These are phyloP conservation scores for Callinectes sapidus DNA, from an alignment of 2,888 invertebrate species.

Conservation along the genomic window DNA sequence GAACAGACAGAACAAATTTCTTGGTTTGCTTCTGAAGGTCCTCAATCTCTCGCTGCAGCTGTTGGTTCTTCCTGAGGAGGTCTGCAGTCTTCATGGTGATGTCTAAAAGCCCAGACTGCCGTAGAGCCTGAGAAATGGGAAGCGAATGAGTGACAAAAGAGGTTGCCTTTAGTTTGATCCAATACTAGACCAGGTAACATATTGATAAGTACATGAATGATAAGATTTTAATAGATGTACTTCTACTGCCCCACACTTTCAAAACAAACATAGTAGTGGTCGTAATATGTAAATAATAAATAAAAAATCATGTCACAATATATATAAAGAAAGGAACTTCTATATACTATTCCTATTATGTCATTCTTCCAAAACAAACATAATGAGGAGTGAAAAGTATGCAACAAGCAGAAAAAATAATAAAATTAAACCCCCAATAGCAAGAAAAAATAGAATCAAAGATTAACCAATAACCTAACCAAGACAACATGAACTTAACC, in stretches of 20 bases:
- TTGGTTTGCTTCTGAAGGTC: conserved; percentile 81
- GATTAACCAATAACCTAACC: background rate
- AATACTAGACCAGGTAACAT: background rate
- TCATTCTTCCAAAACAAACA: too few relatives aligned
- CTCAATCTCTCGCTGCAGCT: conserved; percentile 81
- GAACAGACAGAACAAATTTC: conserved; percentile 80
- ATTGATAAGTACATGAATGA: background rate
- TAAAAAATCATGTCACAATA: background rate
- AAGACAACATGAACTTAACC: background rate
- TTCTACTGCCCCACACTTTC: background rate
- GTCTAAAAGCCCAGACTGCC: conserved; percentile 78
- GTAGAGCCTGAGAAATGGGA: conserved; percentile 42
- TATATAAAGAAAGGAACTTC: too few relatives aligned
- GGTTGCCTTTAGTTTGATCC: background rate
- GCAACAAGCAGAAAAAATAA: too few relatives aligned
- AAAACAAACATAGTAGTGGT: background rate
- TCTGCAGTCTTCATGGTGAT: conserved; percentile 82
- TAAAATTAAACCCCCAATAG: too few relatives aligned
- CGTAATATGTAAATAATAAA: background rate
- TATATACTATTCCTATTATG: too few relatives aligned
- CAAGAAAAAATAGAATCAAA: background rate
- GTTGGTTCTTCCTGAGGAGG: conserved; percentile 81
- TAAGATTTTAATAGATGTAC: background rate
- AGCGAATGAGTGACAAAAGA: background rate
- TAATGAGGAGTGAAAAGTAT: too few relatives aligned